Evolutionary conservation across 2,113 vertebrate genomes (phyloP).

Genomic region (Odontesthes bonariensis): DNA sequence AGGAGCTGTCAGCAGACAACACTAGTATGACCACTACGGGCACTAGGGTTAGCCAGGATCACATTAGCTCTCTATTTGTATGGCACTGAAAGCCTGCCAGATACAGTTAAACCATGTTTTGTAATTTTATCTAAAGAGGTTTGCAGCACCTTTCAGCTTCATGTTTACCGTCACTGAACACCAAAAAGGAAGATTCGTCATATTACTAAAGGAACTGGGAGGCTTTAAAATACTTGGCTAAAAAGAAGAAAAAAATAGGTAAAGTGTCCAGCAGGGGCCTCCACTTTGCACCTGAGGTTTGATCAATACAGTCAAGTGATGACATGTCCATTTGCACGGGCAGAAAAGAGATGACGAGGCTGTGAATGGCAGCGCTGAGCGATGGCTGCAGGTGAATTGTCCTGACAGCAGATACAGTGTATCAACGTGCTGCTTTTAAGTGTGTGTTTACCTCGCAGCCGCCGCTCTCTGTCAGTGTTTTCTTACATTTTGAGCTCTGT

Average conservation of each 20-base stretch:
- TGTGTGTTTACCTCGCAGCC: constrained; percentile 56
- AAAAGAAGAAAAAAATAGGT: constrained; percentile 37
- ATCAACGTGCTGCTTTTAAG: constrained; percentile 78
- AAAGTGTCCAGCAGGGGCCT: constrained; percentile 72
- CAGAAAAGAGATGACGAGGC: constrained; percentile 49
- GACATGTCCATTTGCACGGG: constrained; percentile 81
- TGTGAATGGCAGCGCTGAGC: constrained; percentile 80
- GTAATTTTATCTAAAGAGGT: constrained; percentile 69
- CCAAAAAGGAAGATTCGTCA: constrained; percentile 45
- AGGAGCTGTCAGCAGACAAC: constrained; percentile 87
- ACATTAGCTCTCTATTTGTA: constrained; percentile 83
- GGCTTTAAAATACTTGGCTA: constrained; percentile 37
- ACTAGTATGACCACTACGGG: constrained; percentile 72
- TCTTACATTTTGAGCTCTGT: constrained; percentile 60
- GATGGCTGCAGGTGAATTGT: constrained; percentile 91
- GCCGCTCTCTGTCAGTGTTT: constrained; percentile 47
- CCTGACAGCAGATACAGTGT: constrained; percentile 80
- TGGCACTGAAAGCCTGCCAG: constrained; percentile 79
- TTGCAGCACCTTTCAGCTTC: constrained; percentile 60
- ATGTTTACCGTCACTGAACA: constrained; percentile 73
- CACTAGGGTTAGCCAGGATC: constrained; percentile 74
- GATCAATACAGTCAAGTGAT: constrained; percentile 80
- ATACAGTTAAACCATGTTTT: constrained; percentile 78
- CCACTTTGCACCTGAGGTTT: constrained; percentile 85
- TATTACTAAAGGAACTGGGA: constrained; percentile 9